Conservation (phyloP, 1,140 invertebrate species). For the Odontomachus brunneus region DNA sequence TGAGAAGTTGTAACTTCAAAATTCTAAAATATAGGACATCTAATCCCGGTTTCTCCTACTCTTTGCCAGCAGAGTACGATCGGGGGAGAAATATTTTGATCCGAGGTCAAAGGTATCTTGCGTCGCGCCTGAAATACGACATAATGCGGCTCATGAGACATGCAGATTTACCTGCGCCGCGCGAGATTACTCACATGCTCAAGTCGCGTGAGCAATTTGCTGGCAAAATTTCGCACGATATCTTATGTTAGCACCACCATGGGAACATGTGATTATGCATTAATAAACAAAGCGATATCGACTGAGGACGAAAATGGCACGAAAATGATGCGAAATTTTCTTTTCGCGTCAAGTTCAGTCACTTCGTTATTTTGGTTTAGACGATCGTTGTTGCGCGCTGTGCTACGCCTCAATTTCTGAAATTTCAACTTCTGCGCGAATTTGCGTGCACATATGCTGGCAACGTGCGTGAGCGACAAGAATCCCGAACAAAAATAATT, state of each 20-base stretch:
- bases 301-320: no score
- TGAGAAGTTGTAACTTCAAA: no score
- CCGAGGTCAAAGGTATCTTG: background rate
- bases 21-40: no score
- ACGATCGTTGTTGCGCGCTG: conserved; percentile 4
- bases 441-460: no score
- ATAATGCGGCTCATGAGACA: conserved; percentile 16
- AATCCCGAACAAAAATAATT: no score
- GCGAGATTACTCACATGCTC: background rate
- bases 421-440: no score
- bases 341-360: background rate
- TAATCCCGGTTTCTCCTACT: no score
- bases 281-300: conserved; percentile 49
- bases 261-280: conserved; percentile 51
- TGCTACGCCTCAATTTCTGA: background rate
- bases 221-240: conserved; percentile 18
- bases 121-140: background rate
- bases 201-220: conserved; percentile 14
- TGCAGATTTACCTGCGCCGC: background rate
- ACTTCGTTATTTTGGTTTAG: background rate
- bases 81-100: conserved; percentile 1
- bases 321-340: no score
- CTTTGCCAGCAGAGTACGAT: no score
- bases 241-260: background rate
- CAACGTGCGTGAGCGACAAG: background rate